Conservation (phyloP, 2,888 invertebrate species). For the Microctonus hyperodae region DNA sequence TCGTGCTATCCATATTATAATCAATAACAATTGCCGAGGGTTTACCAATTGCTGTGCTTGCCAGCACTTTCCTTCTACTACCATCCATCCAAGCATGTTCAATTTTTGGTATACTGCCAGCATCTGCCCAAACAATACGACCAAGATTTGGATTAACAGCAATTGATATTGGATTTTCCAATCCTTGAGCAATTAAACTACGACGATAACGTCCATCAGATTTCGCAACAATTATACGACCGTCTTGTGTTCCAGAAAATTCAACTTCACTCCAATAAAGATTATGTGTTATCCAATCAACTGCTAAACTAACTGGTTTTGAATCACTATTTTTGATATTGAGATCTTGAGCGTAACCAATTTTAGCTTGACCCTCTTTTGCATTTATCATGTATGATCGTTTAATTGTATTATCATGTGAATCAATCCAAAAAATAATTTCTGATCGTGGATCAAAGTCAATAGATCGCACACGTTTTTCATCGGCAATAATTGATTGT, state of each 20-base stretch:
- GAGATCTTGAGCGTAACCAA: constrained; percentile 86
- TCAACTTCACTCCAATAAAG: constrained; percentile 89
- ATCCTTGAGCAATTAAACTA: constrained; percentile 77
- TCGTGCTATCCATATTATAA: constrained; percentile 83
- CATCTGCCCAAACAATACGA: constrained; percentile 93
- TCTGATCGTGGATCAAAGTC: constrained; percentile 87
- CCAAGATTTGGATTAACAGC: constrained; percentile 88
- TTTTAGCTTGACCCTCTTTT: constrained; percentile 77
- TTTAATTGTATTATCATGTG: constrained; percentile 88
- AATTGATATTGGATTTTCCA: constrained; percentile 88
- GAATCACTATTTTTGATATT: constrained; percentile 78
- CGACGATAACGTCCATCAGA: constrained; percentile 89
- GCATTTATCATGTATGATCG: constrained; percentile 90
- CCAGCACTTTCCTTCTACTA: constrained; percentile 80
- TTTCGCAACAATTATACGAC: constrained; percentile 85
- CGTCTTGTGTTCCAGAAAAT: constrained; percentile 77
- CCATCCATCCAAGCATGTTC: constrained; percentile 98
- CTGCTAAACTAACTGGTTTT: constrained; percentile 87
- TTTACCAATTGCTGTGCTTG: constrained; percentile 82
- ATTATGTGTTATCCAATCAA: constrained; percentile 94
- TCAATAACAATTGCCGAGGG: constrained; percentile 93
- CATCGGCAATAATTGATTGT: constrained; percentile 79
- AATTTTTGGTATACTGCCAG: constrained; percentile 89
- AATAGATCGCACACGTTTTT: constrained; percentile 89
- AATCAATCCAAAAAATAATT: constrained; percentile 96